Conservation (phyloP, 2,113 vertebrate genomes). For the Serilophus lunatus region DNA sequence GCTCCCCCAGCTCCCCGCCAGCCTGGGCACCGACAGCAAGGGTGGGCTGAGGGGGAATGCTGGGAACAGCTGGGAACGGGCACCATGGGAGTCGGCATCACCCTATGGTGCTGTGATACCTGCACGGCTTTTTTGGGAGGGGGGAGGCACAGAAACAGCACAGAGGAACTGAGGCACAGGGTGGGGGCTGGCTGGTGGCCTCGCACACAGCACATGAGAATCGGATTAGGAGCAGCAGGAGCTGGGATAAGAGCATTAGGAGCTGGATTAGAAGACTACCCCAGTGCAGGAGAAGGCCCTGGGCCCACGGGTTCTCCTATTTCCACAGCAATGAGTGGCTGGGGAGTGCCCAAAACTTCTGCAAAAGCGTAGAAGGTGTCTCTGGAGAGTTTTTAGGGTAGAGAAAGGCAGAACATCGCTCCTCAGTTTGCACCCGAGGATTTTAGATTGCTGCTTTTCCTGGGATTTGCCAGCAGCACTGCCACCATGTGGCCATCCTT, state of each 20-base stretch:
- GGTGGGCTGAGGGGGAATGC: not conserved
- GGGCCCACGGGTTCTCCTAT: rapidly evolving
- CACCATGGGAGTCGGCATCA: rapidly evolving
- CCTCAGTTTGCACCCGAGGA: not conserved
- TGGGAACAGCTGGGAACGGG: not conserved
- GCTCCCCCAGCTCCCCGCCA: not conserved
- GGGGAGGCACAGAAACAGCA: not conserved
- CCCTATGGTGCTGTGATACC: not conserved
- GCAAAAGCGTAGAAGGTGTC: not conserved
- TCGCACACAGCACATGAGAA: not conserved
- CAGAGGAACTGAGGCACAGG: slow-evolving; percentile 12
- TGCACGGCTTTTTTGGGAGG: not conserved
- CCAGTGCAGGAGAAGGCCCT: not conserved
- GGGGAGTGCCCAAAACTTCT: not conserved
- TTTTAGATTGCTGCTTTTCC: not conserved
- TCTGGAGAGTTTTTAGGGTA: not conserved
- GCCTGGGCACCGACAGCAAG: not conserved
- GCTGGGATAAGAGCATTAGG: slow-evolving; percentile 46
- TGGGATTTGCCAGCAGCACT: not conserved
- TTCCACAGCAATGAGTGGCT: not conserved
- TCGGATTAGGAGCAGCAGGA: slow-evolving; percentile 41
- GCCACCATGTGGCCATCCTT: slow-evolving; percentile 42
- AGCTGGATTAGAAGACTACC: not conserved
- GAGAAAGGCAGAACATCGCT: not conserved
- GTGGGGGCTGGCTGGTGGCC: not conserved